Evolutionary conservation across 2,797 vertebrate genomes (phyloP), one percentile per base, ranked within the genome.

Genomic region (Pristis pectinata): DNA sequence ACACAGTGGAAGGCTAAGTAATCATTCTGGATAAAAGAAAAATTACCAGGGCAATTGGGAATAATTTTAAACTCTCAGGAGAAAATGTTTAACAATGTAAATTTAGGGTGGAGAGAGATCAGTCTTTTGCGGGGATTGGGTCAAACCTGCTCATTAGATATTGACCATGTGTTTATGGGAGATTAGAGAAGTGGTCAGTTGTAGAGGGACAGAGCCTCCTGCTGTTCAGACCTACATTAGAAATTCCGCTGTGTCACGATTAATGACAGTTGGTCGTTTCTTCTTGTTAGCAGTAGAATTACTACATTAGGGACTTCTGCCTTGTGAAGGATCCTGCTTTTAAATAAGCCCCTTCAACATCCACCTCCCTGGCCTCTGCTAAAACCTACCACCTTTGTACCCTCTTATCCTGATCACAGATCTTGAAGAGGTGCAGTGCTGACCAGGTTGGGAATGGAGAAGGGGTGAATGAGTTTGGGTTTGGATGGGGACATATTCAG

Each of bases 1-100:
- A 94, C 72, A 94, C 92, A 74, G 92, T 94, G 92, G 92, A 94
- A 94, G 92, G 92, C 70, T 94, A 94, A 94, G 92, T 94, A 94
- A n/a, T 30, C 64, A 44, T 93, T 44, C 10, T 93, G 64, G 64
- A 93, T 72, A 93, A 30, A 93, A 22, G 30, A 17, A 93, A 94
- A 44, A 76, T 56, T 76, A 34, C 70, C 30, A 67, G 92, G 44
- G 44, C 30, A 74, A 94, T 56, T n/a, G 24, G 13, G 15, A 74
- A 70, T 94, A 53, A 94, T 94, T 94, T 93, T 7, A 70, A 41
- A 70, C 91, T 8, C 49, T 53, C 49, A 87, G 83, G 27, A 82
- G 70, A 74, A 82, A 41, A 41, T 82, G 24, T 87, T 87, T 56
- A 72, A 93, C 30, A 53, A 30, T 76, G 44, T 76, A 76, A 74